Conservation (phyloP, 2,113 vertebrate species). For the Parus major region DNA sequence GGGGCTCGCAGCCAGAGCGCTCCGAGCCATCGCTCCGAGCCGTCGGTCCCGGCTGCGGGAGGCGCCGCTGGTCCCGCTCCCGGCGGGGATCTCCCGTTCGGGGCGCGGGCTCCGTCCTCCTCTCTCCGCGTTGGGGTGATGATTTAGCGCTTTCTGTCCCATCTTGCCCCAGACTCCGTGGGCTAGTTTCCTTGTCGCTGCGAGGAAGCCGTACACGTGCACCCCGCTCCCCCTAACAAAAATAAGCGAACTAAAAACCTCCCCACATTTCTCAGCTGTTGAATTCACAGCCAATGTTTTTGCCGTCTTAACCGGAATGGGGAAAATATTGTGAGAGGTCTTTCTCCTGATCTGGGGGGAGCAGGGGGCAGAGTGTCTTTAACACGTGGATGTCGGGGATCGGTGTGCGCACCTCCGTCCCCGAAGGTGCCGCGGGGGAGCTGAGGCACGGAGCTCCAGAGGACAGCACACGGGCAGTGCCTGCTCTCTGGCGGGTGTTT, state of each 20-base stretch:
- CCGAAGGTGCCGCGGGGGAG: not conserved
- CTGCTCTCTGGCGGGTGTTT: accelerated
- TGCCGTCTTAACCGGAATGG: not conserved
- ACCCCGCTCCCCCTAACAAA: not conserved
- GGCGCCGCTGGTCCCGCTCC: not conserved
- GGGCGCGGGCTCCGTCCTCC: not conserved
- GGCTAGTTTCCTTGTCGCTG: not conserved
- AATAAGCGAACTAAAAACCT: not conserved
- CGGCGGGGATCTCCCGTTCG: not conserved
- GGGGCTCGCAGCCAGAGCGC: not conserved
- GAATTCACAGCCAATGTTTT: not conserved
- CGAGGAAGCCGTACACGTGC: accelerated
- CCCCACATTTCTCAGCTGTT: not conserved
- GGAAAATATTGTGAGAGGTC: not conserved
- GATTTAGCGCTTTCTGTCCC: not conserved
- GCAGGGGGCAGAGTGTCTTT: not conserved
- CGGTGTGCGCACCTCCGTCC: not conserved
- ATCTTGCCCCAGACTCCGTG: not conserved
- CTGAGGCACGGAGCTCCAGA: not conserved
- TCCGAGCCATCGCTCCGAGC: not conserved
- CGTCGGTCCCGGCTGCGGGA: not conserved
- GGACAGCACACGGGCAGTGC: accelerated
- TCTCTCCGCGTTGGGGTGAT: not conserved
- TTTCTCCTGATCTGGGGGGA: not conserved
- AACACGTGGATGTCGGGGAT: accelerated